These are phyloP conservation scores for Parapsyche elsis DNA, from an alignment of 1,140 invertebrate species.

Conservation along the genomic window DNA sequence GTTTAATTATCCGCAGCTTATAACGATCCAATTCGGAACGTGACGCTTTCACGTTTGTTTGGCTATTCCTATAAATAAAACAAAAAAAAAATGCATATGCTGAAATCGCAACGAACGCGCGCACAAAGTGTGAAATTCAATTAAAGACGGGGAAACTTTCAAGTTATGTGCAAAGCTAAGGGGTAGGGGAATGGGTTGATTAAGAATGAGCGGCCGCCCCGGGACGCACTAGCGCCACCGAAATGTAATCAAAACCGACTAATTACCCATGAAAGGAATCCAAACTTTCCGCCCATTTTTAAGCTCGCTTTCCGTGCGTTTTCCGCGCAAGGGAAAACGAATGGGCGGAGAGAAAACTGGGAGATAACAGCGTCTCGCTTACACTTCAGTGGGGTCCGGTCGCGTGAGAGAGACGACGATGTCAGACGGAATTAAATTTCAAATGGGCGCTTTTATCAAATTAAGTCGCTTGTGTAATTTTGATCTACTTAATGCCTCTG, in stretches of 20 bases:
- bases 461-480: conserved; percentile 53
- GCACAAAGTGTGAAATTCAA: neutral
- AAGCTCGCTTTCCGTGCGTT: conserved; percentile 44
- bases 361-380: neutral
- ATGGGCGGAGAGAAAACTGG: neutral
- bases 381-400: neutral
- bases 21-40: neutral
- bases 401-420: conserved; percentile 18
- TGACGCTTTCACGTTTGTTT: neutral
- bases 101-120: neutral
- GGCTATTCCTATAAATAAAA: too few relatives aligned
- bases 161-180: neutral
- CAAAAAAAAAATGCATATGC: neutral
- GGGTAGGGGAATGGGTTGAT: neutral
- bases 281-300: conserved; percentile 54
- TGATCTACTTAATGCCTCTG: conserved; percentile 49
- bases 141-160: conserved; percentile 7
- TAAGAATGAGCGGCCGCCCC: neutral
- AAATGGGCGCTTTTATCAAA: conserved; percentile 51
- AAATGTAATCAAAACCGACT: conserved; percentile 56
- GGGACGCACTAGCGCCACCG: conserved; percentile 13
- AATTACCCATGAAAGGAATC: conserved; percentile 56
- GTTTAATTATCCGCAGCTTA: conserved; percentile 17
- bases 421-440: conserved; percentile 47
- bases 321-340: conserved; percentile 7